Percentiles rank a stretch among this genome's conserved stretches.
Evolutionary conservation across 2,113 vertebrate species (phyloP).

Genomic region (Lycocorax pyrrhopterus): DNA sequence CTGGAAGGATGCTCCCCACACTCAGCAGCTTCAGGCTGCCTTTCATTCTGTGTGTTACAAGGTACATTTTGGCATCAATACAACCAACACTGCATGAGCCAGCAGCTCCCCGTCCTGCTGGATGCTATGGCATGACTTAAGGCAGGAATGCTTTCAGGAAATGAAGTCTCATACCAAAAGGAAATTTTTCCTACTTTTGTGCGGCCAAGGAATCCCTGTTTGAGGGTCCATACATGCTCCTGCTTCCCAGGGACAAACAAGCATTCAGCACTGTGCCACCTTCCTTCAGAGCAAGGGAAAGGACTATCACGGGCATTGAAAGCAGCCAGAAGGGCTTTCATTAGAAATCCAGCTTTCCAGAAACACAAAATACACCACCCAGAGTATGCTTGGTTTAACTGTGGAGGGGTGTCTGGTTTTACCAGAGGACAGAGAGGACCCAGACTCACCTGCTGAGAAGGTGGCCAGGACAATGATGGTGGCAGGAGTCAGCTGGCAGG

Average conservation of each 20-base stretch:
- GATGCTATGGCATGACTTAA: not conserved
- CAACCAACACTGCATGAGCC: not conserved
- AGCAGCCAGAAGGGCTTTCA: not conserved
- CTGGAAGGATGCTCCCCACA: not conserved
- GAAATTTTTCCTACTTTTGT: not conserved
- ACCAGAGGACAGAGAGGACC: not conserved
- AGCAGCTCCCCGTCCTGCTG: not conserved
- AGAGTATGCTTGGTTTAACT: not conserved
- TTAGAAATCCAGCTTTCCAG: not conserved
- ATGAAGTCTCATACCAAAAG: not conserved
- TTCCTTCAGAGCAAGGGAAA: not conserved
- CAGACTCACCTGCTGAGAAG: constrained; percentile 72
- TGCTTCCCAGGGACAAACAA: not conserved
- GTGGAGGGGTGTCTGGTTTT: not conserved
- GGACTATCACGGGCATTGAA: not conserved
- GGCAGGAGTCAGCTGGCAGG: constrained; percentile 81
- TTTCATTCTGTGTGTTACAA: not conserved
- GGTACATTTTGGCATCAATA: not conserved
- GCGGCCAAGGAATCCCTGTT: not conserved
- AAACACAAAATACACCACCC: not conserved
- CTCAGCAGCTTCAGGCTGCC: not conserved
- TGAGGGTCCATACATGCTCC: not conserved
- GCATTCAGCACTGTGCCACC: not conserved
- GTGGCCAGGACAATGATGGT: constrained; percentile 77
- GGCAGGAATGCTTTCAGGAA: not conserved